Base-by-base conservation (phyloP, 2,113 vertebrate genomes). In the Redunca redunca region DNA sequence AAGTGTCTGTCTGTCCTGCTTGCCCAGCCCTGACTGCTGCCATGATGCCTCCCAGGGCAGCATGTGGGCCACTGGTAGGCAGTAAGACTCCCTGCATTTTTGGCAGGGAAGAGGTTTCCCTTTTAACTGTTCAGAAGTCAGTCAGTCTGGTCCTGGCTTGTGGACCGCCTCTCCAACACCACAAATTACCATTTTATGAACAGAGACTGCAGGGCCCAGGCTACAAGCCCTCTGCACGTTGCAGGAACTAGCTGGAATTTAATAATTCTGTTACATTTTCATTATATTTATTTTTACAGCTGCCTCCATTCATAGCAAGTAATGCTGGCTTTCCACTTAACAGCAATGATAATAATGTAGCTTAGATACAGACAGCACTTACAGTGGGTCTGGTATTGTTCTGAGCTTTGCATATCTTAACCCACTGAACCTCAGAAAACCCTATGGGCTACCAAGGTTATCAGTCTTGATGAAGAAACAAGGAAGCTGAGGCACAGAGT, bases 81-180 rank as follows among this genome's bases (percentile, higher is more conserved):
- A 25, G 52, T 1, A 15, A 7, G 21, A 28, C 67, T 67, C 52
- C 10, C 0, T n/a, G 50, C 19, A 3, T 9, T 26, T 10, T 30
- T 7, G 19, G 17, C 5, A 25, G 12, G 40, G 40, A 71, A 50
- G 23, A 2, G 19, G 4, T 64, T 43, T 43, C 28, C 46, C 36
- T 90, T 52, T 50, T 21, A 60, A 57, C 50, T 40, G 25, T 40
- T 46, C 52, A 50, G 55, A 88, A 82, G n/a, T 30, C 55, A n/a
- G 28, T 30, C 53, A 30, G 26, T 74, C 52, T 52, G 81, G 62
- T 3, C 2, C 28, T 57, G 14, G 60, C 77, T 80, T 50, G 46
- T 48, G 26, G 33, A 33, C 21, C 0, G 0, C 17, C 71, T 77
- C 58, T 15, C 12, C 48, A 19, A 52, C 40, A 5, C 28, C n/a